Evolutionary conservation across 2,888 invertebrate species (phyloP).

Genomic region (Euclidia mi): DNA sequence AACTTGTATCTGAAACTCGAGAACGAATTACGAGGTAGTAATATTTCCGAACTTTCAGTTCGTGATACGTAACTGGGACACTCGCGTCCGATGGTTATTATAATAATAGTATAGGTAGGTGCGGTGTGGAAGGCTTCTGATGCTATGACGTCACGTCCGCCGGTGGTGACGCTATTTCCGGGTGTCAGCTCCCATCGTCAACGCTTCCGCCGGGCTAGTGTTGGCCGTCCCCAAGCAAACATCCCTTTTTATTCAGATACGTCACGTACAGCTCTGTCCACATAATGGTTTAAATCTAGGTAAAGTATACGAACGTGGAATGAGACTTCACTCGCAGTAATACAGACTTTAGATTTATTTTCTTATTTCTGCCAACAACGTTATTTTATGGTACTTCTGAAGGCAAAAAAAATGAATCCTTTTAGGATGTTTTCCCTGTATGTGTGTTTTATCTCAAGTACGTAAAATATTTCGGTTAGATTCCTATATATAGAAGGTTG

Average conservation of each 20-base stretch:
- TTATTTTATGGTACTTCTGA: no score
- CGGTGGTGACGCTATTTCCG: slow-evolving; percentile 74
- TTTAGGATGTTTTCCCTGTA: no score
- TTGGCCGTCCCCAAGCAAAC: slow-evolving; percentile 41
- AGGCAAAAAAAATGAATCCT: no score
- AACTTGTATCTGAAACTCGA: no score
- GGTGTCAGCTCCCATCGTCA: slow-evolving; percentile 68
- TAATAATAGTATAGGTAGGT: slow-evolving; percentile 57
- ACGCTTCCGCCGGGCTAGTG: slow-evolving; percentile 59
- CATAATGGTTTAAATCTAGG: slow-evolving; percentile 11
- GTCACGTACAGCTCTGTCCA: slow-evolving; percentile 13
- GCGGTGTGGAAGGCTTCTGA: slow-evolving; percentile 18
- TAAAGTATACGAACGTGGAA: slow-evolving; percentile 11
- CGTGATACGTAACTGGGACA: neutral
- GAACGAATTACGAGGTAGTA: no score
- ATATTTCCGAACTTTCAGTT: neutral
- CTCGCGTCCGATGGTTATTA: slow-evolving; percentile 23
- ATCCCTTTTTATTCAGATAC: slow-evolving; percentile 45
- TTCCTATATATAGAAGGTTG: no score
- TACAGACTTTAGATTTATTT: neutral
- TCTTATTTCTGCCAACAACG: neutral
- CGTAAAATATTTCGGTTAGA: no score
- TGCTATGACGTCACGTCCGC: slow-evolving; percentile 60
- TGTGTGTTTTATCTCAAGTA: no score
- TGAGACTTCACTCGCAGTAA: neutral